Evolutionary conservation across 1,140 invertebrate species (phyloP).

Genomic region (Drosophila micromelanica): DNA sequence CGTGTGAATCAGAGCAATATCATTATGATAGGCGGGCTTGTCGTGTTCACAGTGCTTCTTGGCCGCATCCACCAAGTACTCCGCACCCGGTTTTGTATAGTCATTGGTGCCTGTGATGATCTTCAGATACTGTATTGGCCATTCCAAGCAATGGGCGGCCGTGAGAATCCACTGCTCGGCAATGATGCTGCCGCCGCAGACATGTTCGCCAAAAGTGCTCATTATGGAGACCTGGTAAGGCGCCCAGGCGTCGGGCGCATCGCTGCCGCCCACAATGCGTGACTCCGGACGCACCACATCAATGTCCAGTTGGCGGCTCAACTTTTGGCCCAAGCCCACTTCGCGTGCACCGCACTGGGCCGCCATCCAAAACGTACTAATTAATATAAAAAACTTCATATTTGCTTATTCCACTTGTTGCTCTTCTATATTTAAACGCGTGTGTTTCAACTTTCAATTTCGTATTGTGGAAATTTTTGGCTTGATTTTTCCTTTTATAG

Average conservation of each 20-base stretch:
- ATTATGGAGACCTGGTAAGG: constrained; percentile 85
- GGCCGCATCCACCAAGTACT: constrained; percentile 54
- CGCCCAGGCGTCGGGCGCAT: constrained; percentile 75
- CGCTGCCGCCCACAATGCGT: constrained; percentile 84
- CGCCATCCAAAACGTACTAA: constrained; percentile 32
- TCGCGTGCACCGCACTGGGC: constrained; percentile 35
- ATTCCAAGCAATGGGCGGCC: constrained; percentile 85
- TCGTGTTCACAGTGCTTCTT: constrained; percentile 74
- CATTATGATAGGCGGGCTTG: constrained; percentile 84
- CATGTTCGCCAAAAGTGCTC: constrained; percentile 72
- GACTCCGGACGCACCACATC: constrained; percentile 43
- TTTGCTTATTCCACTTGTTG: constrained; percentile 6
- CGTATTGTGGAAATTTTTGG: constrained; percentile 36
- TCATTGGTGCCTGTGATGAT: constrained; percentile 70
- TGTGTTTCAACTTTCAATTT: constrained; percentile 44
- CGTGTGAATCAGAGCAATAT: constrained; percentile 85
- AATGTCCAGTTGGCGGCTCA: constrained; percentile 39
- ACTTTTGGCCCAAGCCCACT: constrained; percentile 7
- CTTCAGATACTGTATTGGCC: constrained; percentile 71
- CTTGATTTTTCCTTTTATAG: constrained; percentile 56
- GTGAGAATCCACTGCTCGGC: constrained; percentile 79
- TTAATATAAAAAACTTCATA: constrained; percentile 49
- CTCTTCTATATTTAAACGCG: neutral
- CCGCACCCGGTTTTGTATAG: constrained; percentile 63
- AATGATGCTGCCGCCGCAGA: constrained; percentile 85